Conservation (phyloP, 2,113 vertebrate species). For the Echinops telfairi region DNA sequence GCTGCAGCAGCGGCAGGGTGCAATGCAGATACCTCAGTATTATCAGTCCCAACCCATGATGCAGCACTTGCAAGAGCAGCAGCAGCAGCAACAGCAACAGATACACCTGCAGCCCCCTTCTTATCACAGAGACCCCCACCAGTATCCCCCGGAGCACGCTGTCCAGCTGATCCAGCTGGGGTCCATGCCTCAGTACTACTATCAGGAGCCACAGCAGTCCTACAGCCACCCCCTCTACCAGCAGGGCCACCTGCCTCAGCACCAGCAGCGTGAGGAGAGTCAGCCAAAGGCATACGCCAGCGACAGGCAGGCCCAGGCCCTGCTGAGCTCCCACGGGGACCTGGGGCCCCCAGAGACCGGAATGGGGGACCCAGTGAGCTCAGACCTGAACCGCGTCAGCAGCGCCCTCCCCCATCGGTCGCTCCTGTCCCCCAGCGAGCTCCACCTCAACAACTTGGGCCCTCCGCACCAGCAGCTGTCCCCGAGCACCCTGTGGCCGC, state of each 20-base stretch:
- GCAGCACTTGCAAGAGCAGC: conserved; percentile 86
- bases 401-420: conserved; percentile 83
- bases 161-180: conserved; percentile 90
- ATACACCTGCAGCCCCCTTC: conserved; percentile 87
- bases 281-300: conserved; percentile 86
- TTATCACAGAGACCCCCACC: conserved; percentile 88
- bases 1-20: conserved; percentile 85
- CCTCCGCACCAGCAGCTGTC: conserved; percentile 86
- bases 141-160: conserved; percentile 87
- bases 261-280: conserved; percentile 81
- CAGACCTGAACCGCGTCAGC: conserved; percentile 82
- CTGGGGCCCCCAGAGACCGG: conserved; percentile 83
- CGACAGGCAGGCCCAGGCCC: conserved; percentile 80
- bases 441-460: conserved; percentile 87
- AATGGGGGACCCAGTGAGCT: conserved; percentile 73
- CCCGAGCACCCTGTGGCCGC: conserved; percentile 86
- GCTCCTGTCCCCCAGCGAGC: conserved; percentile 80
- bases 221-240: conserved; percentile 87
- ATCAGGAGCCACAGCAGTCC: conserved; percentile 88
- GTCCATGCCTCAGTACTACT: conserved; percentile 89
- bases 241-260: conserved; percentile 85
- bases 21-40: conserved; percentile 89
- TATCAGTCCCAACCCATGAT: conserved; percentile 88
- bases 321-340: conserved; percentile 85
- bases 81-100: conserved; percentile 86